Evolutionary conservation across 2,888 invertebrate genomes (phyloP).

Genomic region (Halictus ligatus): DNA sequence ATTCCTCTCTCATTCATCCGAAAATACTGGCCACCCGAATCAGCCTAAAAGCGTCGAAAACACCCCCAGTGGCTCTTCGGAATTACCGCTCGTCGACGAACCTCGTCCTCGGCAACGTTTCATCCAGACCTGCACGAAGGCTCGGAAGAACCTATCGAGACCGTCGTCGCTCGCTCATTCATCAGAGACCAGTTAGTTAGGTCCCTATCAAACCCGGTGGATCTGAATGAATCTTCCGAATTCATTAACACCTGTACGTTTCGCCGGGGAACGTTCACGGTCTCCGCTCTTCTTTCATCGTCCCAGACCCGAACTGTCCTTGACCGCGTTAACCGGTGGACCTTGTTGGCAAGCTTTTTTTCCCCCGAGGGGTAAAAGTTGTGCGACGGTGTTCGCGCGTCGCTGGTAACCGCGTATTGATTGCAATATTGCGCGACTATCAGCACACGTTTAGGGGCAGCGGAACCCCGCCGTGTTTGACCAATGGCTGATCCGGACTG

Average conservation of each 20-base stretch:
- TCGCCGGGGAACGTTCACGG: neutral
- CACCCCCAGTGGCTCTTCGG: too few relatives aligned
- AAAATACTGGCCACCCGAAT: neutral
- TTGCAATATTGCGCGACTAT: conserved; percentile 78
- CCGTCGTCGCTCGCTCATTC: neutral
- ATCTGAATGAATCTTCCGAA: conserved; percentile 8
- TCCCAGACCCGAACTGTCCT: conserved; percentile 31
- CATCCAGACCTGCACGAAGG: neutral
- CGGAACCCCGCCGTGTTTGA: conserved; percentile 70
- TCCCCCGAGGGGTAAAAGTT: conserved; percentile 15
- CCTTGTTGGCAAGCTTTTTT: conserved; percentile 33
- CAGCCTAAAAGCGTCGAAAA: neutral
- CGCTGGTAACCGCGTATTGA: conserved; percentile 58
- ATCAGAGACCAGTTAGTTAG: neutral
- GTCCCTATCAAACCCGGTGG: neutral
- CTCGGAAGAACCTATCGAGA: neutral
- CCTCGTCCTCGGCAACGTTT: neutral
- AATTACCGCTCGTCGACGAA: neutral
- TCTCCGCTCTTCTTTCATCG: neutral
- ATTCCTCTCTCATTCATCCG: neutral
- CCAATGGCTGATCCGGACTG: conserved; percentile 76
- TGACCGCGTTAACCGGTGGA: conserved; percentile 53
- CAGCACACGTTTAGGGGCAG: conserved; percentile 24
- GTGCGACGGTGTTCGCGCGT: conserved; percentile 5
- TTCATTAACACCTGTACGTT: neutral